Base-by-base conservation (phyloP, 2,888 invertebrate genomes). In the Dynastes hyllus region DNA sequence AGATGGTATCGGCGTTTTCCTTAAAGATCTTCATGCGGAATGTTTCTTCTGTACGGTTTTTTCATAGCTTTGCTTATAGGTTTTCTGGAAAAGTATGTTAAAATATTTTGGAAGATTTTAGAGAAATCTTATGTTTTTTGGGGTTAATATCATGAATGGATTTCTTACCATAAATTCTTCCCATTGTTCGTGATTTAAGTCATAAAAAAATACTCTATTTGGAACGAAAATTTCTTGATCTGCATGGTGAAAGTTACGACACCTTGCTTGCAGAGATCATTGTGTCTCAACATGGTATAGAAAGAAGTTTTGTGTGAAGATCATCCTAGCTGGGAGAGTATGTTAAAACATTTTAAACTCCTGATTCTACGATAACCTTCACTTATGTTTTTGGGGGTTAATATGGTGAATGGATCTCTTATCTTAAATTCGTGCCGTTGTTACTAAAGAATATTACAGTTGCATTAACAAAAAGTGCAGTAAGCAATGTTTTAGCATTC, bases 11-110 rank as follows among this genome's bases (percentile, higher is more conserved):
- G 85, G 93, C 94, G 89, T 97, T 97, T 88, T 97, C 97, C 89
- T 96, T 93, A 88, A 93, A 97, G 84, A 97, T 95, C 90, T 97
- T 96, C 93, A 95, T 92, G 70, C 97, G 93, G 90, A 95, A 96
- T 83, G 91, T 92, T 86, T 97, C 97, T 86, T 97, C 97, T 0
- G 93, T 90, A 1, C 93, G 93, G 85, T 91, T 93, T 0, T 91
- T 22, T 22, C 89, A 87, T 97, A 97, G 67, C 85, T 76, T 77
- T 89, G 89, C 13, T 84, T 79, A 78, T 89, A 88, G 13, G 85
- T 84, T 22, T 85, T 67, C 89, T 89, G 82, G 6, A 37, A 37
- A 37, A 37, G 37, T 37, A 37, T 37, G 37, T 37, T 37, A 6
- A 37, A 37, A 37, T 37, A 5, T 37, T 37, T 37, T 6, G 3